Evolutionary conservation across 2,888 invertebrate genomes (phyloP).

Genomic region (Caenorhabditis drosophilae): DNA sequence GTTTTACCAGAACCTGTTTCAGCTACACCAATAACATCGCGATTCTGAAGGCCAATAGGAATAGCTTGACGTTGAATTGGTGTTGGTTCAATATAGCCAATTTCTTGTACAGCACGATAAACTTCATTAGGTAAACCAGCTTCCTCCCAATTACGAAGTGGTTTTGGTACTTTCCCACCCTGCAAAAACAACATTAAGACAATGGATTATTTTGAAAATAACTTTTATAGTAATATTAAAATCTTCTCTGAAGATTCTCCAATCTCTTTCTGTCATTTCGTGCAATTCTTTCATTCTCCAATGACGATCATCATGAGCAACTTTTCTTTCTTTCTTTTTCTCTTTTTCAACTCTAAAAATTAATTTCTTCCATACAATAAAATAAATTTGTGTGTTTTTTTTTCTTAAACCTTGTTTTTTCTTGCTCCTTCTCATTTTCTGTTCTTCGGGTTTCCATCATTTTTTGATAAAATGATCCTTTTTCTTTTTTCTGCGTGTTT

Average conservation of each 20-base stretch:
- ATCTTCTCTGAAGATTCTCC: conserved; percentile 99
- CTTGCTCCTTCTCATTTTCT: conserved; percentile 94
- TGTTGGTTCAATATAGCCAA: conserved; percentile 80
- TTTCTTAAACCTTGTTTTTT: conserved; percentile 75
- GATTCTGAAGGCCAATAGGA: conserved; percentile 83
- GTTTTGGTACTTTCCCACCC: conserved; percentile 89
- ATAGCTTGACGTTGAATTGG: conserved; percentile 99
- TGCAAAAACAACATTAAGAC: conserved; percentile 3
- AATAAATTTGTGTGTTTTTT: neutral
- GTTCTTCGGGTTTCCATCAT: conserved; percentile 91
- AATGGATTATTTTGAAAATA: neutral
- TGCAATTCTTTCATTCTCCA: conserved; percentile 90
- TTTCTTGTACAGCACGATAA: conserved; percentile 86
- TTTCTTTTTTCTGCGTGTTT: conserved; percentile 78
- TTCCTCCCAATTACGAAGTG: conserved; percentile 92
- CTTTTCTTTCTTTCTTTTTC: conserved; percentile 82
- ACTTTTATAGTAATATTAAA: conserved; percentile 94
- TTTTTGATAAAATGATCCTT: conserved; percentile 95
- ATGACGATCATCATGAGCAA: conserved; percentile 97
- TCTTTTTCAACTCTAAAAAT: conserved; percentile 43
- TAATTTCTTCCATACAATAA: no score
- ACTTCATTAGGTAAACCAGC: conserved; percentile 87
- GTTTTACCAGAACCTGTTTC: conserved; percentile 99
- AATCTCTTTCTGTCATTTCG: conserved; percentile 98
- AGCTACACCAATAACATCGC: conserved; percentile 95